These are phyloP conservation scores for Coelopa frigida DNA, from an alignment of 1,140 invertebrate genomes.

Conservation along the genomic window DNA sequence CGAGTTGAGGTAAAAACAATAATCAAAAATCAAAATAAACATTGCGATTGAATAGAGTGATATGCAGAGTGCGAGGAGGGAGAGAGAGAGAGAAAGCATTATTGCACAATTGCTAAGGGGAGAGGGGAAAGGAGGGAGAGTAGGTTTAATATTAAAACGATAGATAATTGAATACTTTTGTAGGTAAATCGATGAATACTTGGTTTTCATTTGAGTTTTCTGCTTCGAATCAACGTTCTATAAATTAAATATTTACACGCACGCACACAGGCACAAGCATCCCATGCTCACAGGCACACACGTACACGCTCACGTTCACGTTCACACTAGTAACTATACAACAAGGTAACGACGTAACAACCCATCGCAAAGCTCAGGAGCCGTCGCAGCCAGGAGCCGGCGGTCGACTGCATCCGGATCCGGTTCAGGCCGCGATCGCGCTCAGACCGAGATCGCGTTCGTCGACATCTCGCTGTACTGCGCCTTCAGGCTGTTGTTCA, in stretches of 20 bases:
- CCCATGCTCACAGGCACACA: background rate
- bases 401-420: background rate
- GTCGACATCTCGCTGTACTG: constrained; percentile 27
- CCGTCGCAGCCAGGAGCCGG: no score
- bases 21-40: no score
- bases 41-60: no score
- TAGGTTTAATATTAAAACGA: no score
- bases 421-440: background rate
- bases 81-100: no score
- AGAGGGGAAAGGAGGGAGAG: no score
- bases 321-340: constrained; percentile 6
- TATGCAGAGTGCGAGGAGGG: no score
- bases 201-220: background rate
- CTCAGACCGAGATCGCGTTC: constrained; percentile 36
- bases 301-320: background rate
- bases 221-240: no score
- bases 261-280: background rate
- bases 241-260: constrained; percentile 8
- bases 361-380: background rate
- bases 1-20: no score
- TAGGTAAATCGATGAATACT: constrained; percentile 10
- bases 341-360: constrained; percentile 6
- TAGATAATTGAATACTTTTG: constrained; percentile 10
- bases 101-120: no score
- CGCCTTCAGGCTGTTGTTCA: constrained; percentile 17